Evolutionary conservation across 2,797 vertebrate species (phyloP), one percentile per base, ranked within the genome.

Genomic region (Sebastes nivosus): DNA sequence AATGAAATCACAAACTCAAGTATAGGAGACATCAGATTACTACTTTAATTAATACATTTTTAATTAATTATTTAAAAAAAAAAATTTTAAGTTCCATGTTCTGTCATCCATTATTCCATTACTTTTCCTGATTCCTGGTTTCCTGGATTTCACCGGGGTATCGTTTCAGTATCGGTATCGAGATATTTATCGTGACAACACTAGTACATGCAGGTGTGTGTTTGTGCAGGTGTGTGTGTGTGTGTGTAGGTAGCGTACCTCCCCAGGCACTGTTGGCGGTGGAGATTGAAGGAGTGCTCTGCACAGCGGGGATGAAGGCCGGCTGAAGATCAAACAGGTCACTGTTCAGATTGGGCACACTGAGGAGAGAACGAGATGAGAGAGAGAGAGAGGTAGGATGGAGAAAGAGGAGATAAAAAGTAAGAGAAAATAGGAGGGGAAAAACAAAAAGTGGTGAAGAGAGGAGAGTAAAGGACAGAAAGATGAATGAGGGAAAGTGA

Each of bases 301-400:
- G 96, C 89, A 97, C 96, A 20, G 97, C 95, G 30, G 97, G 96
- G 92, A 97, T 95, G 95, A 97, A 97, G 32, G 96, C 90, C 81
- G 96, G 96, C 92, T 98, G 97, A 72, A 98, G 95, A 92, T 98
- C 98, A 95, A 98, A 98, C 90, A 98, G 95, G 95, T 97, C 96
- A 80, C 95, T 97, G 93, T 95, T 97, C 90, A 97, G 95, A 90
- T 96, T 97, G 93, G 96, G 96, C 88, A 97, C 93, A 78, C 96
- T 97, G 93, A 14, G 46, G 77, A 64, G 50, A n/a, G 50, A 4
- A 13, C 10, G 18, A 61, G 30, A 0, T 7, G 10, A 29, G 42
- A 30, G 24, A 30, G 46, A 50, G 16, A 20, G 25, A 66, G 16
- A 14, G 59, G 20, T 1, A 6, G 25, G 24, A 63, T n/a, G n/a